Percentiles rank a stretch among this genome's conserved stretches.
phyloP scores from a whole-genome alignment of 2,113 vertebrate species.

The Mirounga angustirostris region DNA sequence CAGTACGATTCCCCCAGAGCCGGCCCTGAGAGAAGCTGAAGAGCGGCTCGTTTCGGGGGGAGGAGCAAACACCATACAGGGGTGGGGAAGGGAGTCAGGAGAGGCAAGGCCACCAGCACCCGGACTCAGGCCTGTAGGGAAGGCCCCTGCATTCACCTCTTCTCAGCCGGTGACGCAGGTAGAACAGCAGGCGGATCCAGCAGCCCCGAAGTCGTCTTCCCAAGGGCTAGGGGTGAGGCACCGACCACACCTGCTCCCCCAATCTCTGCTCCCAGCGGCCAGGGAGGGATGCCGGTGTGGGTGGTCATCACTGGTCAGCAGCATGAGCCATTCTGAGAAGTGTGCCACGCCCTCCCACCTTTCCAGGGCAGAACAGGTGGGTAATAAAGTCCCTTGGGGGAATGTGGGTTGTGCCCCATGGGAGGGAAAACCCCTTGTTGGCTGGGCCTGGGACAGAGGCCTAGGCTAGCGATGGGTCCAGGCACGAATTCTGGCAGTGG shows the following conservation, averaged over 20 bases:
- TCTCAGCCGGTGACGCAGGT: background rate
- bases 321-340: accelerated
- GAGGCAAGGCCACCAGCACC: background rate
- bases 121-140: background rate
- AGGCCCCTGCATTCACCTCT: background rate
- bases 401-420: background rate
- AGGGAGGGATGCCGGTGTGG: background rate
- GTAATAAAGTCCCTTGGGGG: background rate
- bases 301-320: background rate
- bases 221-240: accelerated
- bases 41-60: background rate
- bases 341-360: accelerated
- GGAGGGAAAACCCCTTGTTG: too few relatives aligned
- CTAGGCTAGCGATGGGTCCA: background rate
- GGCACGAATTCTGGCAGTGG: background rate
- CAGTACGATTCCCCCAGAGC: background rate
- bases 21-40: background rate
- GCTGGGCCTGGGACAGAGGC: background rate
- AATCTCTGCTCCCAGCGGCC: background rate
- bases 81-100: background rate
- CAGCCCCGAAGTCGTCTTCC: accelerated
- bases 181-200: background rate
- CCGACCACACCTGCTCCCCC: background rate
- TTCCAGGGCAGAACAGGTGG: background rate
- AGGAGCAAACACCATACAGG: background rate